Evolutionary conservation across 2,888 invertebrate species (phyloP).

Genomic region (Hypsopygia costalis): DNA sequence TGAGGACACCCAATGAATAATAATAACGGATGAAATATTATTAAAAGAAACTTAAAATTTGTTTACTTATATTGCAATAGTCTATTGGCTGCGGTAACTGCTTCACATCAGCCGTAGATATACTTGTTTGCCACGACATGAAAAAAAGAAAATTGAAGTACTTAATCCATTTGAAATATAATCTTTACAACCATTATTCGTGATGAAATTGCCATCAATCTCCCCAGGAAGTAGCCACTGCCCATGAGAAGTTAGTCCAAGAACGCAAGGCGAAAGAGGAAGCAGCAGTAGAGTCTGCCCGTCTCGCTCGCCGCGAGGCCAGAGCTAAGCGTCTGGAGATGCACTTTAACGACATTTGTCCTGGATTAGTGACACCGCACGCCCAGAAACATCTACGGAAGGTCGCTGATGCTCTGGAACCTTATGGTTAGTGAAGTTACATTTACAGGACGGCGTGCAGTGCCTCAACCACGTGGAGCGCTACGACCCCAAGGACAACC

Average conservation of each 20-base stretch:
- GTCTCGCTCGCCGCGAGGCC: conserved; percentile 67
- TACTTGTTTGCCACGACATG: background rate
- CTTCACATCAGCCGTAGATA: too few relatives aligned
- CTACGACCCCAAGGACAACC: conserved; percentile 98
- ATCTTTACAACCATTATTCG: too few relatives aligned
- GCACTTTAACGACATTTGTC: conserved; percentile 71
- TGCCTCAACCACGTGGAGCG: conserved; percentile 98
- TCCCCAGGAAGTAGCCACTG: conserved; percentile 50
- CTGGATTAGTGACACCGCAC: conserved; percentile 75
- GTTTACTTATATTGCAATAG: too few relatives aligned
- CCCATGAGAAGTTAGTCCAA: conserved; percentile 41
- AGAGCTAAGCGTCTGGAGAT: conserved; percentile 73
- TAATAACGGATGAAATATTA: too few relatives aligned
- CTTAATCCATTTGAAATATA: too few relatives aligned
- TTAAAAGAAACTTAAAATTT: too few relatives aligned
- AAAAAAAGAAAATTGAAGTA: too few relatives aligned
- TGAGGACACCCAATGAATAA: too few relatives aligned
- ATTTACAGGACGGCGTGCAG: conserved; percentile 98
- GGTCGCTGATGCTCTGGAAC: conserved; percentile 58
- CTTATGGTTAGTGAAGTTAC: conserved; percentile 39
- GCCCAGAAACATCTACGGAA: conserved; percentile 67
- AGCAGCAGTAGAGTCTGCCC: conserved; percentile 63
- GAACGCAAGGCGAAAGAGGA: conserved; percentile 51
- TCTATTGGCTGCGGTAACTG: too few relatives aligned
- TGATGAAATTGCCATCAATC: too few relatives aligned